Percentiles rank a stretch among this genome's conserved stretches.
Conservation (phyloP, 2,113 vertebrate genomes). For the Dasyornis broadbenti region DNA sequence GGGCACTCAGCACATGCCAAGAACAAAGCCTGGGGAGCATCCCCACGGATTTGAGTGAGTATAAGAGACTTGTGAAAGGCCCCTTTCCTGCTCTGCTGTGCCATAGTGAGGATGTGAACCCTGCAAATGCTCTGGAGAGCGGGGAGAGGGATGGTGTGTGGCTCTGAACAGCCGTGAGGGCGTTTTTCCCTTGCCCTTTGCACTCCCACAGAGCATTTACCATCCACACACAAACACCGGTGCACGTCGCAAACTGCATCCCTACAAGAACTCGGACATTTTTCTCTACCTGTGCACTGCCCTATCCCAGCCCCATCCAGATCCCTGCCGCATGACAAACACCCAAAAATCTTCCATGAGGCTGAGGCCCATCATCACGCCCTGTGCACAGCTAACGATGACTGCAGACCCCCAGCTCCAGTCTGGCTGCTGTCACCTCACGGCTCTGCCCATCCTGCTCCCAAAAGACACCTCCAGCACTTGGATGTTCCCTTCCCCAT, state of each 20-base stretch:
- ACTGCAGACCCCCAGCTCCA: neutral
- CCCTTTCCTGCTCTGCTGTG: neutral
- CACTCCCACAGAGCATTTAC: accelerated
- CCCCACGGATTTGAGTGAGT: accelerated
- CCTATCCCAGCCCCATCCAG: neutral
- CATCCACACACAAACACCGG: accelerated
- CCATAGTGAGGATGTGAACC: neutral
- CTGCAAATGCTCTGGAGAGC: neutral
- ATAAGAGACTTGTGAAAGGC: accelerated
- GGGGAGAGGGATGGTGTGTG: accelerated
- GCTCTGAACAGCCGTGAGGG: accelerated
- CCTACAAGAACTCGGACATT: accelerated
- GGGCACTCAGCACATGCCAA: neutral
- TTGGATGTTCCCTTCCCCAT: neutral
- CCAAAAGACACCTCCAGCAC: neutral
- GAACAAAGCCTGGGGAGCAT: neutral
- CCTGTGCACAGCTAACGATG: accelerated
- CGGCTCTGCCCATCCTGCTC: neutral
- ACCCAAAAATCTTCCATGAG: neutral
- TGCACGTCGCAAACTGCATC: accelerated
- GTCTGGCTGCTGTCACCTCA: neutral
- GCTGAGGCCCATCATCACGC: accelerated
- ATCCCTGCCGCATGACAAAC: accelerated
- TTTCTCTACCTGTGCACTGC: accelerated
- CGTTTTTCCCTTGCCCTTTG: accelerated